Conservation (phyloP, 2,797 vertebrate genomes). For the Notolepis coatsorum region DNA sequence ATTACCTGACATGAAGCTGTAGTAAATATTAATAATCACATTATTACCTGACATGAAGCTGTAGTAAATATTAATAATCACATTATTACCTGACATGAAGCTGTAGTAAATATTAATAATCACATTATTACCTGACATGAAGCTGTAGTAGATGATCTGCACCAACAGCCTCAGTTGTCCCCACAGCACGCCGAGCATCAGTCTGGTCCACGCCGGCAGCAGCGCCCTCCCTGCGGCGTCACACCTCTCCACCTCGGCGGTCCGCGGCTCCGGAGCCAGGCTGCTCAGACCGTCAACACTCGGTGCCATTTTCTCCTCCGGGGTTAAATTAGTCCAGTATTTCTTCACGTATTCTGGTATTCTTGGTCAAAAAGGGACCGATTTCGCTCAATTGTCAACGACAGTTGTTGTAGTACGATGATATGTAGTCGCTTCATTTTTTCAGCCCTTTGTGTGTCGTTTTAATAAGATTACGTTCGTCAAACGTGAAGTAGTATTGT, state of each 20-base stretch:
- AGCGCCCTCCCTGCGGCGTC: constrained; percentile 74
- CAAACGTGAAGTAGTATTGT: constrained; percentile 32
- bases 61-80: too few species aligned
- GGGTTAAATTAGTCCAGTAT: neutral
- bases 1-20: too few species aligned
- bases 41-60: too few species aligned
- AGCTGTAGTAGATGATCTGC: constrained; percentile 83
- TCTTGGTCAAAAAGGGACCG: constrained; percentile 71
- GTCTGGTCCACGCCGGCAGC: constrained; percentile 81
- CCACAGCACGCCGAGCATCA: constrained; percentile 80
- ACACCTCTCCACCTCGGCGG: constrained; percentile 75
- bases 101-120: too few species aligned
- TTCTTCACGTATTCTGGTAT: constrained; percentile 82
- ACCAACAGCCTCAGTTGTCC: constrained; percentile 80
- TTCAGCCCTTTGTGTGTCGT: constrained; percentile 24
- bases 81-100: too few species aligned
- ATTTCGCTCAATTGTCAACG: constrained; percentile 48
- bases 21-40: too few species aligned
- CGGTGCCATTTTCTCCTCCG: constrained; percentile 64
- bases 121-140: constrained; percentile 76
- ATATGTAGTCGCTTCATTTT: constrained; percentile 71
- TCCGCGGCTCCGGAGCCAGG: constrained; percentile 30
- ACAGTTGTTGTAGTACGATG: constrained; percentile 43
- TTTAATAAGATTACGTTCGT: constrained; percentile 22
- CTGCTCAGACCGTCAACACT: constrained; percentile 21